phyloP scores from a whole-genome alignment of 2,888 invertebrate species.

The Netelia inedita region DNA sequence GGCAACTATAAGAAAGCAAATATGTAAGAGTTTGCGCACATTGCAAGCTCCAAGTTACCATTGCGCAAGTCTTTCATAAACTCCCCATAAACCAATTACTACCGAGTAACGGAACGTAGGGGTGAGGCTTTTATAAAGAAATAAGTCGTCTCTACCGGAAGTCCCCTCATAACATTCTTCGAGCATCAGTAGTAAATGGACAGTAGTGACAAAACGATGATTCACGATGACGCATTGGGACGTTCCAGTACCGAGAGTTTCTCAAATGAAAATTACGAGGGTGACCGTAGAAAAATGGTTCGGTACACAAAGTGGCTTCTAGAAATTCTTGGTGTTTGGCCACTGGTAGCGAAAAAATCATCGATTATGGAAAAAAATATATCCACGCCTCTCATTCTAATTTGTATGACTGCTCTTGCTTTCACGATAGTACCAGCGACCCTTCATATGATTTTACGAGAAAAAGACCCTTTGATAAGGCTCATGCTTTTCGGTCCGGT shows the following conservation, averaged over 20 bases:
- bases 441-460: constrained; percentile 51
- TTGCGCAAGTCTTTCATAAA: constrained; percentile 12
- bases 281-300: constrained; percentile 34
- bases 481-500: constrained; percentile 53
- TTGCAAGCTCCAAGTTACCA: neutral
- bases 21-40: neutral
- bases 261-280: constrained; percentile 25
- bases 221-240: neutral
- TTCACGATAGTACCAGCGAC: constrained; percentile 50
- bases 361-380: constrained; percentile 13
- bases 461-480: constrained; percentile 30
- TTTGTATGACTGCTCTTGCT: constrained; percentile 40
- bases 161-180: neutral
- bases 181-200: neutral
- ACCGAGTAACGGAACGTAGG: neutral
- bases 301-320: constrained; percentile 59
- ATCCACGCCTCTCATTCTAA: constrained; percentile 32
- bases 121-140: neutral
- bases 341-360: constrained; percentile 47
- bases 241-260: neutral
- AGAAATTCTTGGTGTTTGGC: constrained; percentile 64
- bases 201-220: neutral
- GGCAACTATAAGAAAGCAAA: neutral
- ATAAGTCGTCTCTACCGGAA: neutral
- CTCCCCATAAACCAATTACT: neutral